Percentiles rank a stretch among this genome's conserved stretches.
Evolutionary conservation across 2,113 vertebrate species (phyloP).

Genomic region (Chunga burmeisteri): DNA sequence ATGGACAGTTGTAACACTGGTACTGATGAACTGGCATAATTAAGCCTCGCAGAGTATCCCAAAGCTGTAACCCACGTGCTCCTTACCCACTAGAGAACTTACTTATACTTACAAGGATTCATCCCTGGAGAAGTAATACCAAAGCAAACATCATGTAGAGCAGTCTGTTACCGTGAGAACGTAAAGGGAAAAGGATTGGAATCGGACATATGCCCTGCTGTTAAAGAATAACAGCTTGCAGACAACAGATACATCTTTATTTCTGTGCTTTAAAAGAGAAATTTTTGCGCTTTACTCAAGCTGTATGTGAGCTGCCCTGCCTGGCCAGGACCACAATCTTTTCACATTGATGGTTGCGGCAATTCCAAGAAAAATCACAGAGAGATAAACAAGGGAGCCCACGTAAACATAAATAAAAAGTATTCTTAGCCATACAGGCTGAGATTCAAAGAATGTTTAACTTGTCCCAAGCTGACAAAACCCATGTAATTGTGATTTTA

Average conservation of each 20-base stretch:
- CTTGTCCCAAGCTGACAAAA: not conserved
- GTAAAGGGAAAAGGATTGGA: not conserved
- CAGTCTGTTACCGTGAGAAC: not conserved
- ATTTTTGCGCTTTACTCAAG: not conserved
- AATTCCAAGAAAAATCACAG: not conserved
- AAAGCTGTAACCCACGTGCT: not conserved
- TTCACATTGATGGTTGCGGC: not conserved
- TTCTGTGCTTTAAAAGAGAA: not conserved
- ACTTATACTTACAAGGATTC: not conserved
- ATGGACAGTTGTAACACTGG: not conserved
- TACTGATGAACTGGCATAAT: too few species aligned
- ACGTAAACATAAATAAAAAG: not conserved
- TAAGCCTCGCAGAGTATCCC: not conserved
- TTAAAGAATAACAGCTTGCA: not conserved
- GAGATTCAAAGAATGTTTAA: not conserved
- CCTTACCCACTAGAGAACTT: not conserved
- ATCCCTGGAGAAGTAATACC: not conserved
- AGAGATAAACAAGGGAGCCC: not conserved
- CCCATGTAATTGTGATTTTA: not conserved
- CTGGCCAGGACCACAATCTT: not conserved
- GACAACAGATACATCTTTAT: not conserved
- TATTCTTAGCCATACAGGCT: not conserved
- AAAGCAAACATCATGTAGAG: not conserved
- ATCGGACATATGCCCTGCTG: not conserved
- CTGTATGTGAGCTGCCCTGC: not conserved